A percentile compares a stretch with the other conserved stretches of the same genome.
These are phyloP conservation scores for Pseudonaja textilis DNA, from an alignment of 2,113 vertebrate genomes.

Conservation along the genomic window DNA sequence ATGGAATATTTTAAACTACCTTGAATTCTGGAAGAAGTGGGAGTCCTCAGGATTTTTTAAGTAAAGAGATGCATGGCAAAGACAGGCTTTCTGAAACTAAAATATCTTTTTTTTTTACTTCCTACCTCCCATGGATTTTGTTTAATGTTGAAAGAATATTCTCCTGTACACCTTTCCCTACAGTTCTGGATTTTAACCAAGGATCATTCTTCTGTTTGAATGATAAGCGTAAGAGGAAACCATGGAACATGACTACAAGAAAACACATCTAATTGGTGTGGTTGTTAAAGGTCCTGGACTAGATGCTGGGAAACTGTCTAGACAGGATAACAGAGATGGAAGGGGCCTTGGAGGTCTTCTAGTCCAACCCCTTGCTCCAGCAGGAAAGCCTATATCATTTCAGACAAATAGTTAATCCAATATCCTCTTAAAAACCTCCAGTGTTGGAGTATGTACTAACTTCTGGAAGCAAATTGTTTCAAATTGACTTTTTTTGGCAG, in stretches of 20 bases:
- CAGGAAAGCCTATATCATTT: too few species aligned
- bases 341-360: neutral
- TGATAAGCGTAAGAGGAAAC: neutral
- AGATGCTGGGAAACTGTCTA: neutral
- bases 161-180: neutral
- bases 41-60: neutral
- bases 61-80: neutral
- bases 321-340: neutral
- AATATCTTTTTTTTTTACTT: neutral
- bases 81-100: neutral
- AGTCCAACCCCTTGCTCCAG: too few species aligned
- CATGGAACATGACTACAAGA: neutral
- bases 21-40: constrained; percentile 32
- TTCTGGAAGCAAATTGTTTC: too few species aligned
- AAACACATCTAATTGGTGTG: neutral
- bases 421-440: too few species aligned
- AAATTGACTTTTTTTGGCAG: too few species aligned
- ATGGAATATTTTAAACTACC: constrained; percentile 58
- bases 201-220: neutral
- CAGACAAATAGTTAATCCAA: too few species aligned
- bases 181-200: neutral
- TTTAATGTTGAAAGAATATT: neutral
- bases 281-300: neutral
- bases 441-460: too few species aligned
- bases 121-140: neutral